A percentile compares a stretch with the other conserved stretches of the same genome.
phyloP scores from a whole-genome alignment of 2,797 vertebrate species.

The Graptemys geographica region DNA sequence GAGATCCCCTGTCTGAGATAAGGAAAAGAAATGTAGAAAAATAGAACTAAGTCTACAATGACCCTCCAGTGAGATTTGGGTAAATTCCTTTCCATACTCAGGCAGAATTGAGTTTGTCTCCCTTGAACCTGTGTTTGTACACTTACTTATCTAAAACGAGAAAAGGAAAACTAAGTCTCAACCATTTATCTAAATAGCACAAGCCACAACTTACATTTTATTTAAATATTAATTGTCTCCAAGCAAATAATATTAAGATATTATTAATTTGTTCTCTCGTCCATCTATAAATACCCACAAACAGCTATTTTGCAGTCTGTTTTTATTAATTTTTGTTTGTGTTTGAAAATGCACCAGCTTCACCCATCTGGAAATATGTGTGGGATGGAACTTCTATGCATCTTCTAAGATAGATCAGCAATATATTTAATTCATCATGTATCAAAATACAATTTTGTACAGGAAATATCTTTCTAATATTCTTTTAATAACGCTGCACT shows the following conservation, averaged over 20 bases:
- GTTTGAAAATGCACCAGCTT: neutral
- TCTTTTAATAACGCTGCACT: neutral
- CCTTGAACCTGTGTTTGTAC: conserved; percentile 57
- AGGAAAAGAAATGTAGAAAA: conserved; percentile 36
- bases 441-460: neutral
- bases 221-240: conserved; percentile 65
- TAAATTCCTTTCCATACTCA: conserved; percentile 29
- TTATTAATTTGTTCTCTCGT: conserved; percentile 36
- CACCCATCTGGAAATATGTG: neutral
- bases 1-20: neutral
- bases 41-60: neutral
- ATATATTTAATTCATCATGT: neutral
- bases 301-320: neutral
- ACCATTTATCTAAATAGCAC: conserved; percentile 57
- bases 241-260: conserved; percentile 56
- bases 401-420: neutral
- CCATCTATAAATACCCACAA: neutral
- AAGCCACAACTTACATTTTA: conserved; percentile 68
- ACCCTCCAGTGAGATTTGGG: neutral
- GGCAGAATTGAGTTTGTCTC: conserved; percentile 5
- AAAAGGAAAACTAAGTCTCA: conserved; percentile 33
- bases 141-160: conserved; percentile 69
- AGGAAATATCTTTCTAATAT: neutral
- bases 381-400: neutral
- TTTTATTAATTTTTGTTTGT: neutral